phyloP scores from a whole-genome alignment of 2,888 invertebrate species.

The Platerodrilus igneus region DNA sequence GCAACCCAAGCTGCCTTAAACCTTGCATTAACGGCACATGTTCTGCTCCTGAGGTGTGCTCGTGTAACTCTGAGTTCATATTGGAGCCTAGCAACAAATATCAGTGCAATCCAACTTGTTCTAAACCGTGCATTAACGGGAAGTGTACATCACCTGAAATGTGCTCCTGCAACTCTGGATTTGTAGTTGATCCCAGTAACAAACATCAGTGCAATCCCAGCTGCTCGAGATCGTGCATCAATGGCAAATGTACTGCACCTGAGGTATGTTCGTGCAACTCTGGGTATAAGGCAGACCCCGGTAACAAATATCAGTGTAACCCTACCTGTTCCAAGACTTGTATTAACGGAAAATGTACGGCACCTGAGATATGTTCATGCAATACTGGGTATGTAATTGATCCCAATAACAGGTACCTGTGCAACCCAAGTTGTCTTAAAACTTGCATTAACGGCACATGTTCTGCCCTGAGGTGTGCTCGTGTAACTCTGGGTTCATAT shows the following conservation, averaged over 20 bases:
- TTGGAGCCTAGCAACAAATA: not conserved
- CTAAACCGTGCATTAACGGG: constrained; percentile 53
- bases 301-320: constrained; percentile 35
- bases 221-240: constrained; percentile 65
- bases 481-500: constrained; percentile 26
- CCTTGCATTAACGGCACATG: constrained; percentile 55
- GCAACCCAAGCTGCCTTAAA: constrained; percentile 56
- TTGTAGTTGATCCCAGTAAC: constrained; percentile 38
- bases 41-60: constrained; percentile 54
- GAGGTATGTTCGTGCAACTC: constrained; percentile 68
- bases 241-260: constrained; percentile 68
- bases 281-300: constrained; percentile 59
- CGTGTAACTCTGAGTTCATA: constrained; percentile 49
- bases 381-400: constrained; percentile 21
- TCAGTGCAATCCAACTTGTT: constrained; percentile 45
- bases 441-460: constrained; percentile 50
- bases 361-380: constrained; percentile 36
- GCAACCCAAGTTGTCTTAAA: constrained; percentile 22
- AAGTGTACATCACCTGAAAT: constrained; percentile 44
- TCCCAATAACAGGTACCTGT: constrained; percentile 17
- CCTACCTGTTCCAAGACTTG: constrained; percentile 27
- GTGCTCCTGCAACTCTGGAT: constrained; percentile 47
- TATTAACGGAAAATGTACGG: constrained; percentile 49
- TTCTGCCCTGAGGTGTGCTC: constrained; percentile 38
- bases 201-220: constrained; percentile 47